These are phyloP conservation scores for Piprites chloris DNA, from an alignment of 2,113 vertebrate genomes.

Conservation along the genomic window DNA sequence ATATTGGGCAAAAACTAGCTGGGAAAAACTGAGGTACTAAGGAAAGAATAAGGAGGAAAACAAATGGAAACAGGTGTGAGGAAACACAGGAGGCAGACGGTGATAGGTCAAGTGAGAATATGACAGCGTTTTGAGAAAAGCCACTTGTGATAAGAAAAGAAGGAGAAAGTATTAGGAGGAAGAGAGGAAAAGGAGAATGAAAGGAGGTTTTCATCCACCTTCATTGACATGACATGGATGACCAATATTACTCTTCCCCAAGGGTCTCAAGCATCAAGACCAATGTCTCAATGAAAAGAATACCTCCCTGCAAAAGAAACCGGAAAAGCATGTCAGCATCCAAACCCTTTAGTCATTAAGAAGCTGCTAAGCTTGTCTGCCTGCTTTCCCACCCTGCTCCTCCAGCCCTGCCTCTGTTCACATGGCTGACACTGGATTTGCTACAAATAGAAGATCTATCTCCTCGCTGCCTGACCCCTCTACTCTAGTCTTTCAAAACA, in stretches of 20 bases:
- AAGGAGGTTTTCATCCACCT: background rate
- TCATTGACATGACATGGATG: background rate
- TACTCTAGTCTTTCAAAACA: constrained; percentile 17
- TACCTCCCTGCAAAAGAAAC: background rate
- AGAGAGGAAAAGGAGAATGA: background rate
- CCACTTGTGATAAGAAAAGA: background rate
- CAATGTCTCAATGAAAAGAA: background rate
- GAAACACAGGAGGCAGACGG: background rate
- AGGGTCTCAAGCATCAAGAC: background rate
- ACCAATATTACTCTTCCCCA: background rate
- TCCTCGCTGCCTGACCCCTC: background rate
- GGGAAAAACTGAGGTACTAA: background rate
- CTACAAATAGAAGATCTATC: constrained; percentile 27
- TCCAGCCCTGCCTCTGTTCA: background rate
- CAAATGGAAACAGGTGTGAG: background rate
- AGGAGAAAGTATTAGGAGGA: background rate
- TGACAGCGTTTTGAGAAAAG: background rate
- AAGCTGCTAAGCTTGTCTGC: background rate
- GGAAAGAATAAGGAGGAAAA: background rate
- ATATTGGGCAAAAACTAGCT: background rate
- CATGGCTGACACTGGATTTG: background rate
- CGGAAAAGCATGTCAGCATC: background rate
- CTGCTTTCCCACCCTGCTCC: constrained; percentile 28
- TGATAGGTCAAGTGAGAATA: background rate
- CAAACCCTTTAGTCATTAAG: background rate